Conservation (phyloP, 2,113 vertebrate species). For the Neogobius melanostomus region DNA sequence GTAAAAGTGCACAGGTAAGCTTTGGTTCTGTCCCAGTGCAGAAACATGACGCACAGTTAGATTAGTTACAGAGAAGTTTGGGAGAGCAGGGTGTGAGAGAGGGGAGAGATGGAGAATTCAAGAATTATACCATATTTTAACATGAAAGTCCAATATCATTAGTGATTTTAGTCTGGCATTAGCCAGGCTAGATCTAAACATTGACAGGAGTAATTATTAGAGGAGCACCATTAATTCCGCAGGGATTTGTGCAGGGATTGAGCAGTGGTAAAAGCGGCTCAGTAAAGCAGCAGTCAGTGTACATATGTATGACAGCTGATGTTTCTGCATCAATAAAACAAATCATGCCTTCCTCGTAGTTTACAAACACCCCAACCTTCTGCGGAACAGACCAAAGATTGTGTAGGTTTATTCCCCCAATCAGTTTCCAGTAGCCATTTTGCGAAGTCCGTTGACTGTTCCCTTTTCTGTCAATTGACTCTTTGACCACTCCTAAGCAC, state of each 20-base stretch:
- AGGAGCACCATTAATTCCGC: background rate
- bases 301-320: background rate
- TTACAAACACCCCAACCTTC: constrained; percentile 3
- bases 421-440: background rate
- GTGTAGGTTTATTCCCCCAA: too few relatives aligned
- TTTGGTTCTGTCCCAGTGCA: too few relatives aligned
- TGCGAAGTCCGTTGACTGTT: background rate
- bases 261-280: background rate
- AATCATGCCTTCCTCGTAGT: background rate
- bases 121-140: too few relatives aligned
- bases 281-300: constrained; percentile 4
- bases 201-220: background rate
- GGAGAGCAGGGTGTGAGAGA: too few relatives aligned
- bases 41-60: too few relatives aligned
- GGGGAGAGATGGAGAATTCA: too few relatives aligned
- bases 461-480: background rate
- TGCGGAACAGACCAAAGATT: background rate
- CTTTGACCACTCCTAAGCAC: background rate
- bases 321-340: constrained; percentile 6
- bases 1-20: background rate
- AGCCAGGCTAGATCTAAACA: too few relatives aligned
- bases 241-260: background rate
- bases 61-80: too few relatives aligned
- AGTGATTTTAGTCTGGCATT: too few relatives aligned
- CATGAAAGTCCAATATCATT: too few relatives aligned